These are phyloP conservation scores for Pentalonia nigronervosa DNA, from an alignment of 1,140 invertebrate species.

Conservation along the genomic window DNA sequence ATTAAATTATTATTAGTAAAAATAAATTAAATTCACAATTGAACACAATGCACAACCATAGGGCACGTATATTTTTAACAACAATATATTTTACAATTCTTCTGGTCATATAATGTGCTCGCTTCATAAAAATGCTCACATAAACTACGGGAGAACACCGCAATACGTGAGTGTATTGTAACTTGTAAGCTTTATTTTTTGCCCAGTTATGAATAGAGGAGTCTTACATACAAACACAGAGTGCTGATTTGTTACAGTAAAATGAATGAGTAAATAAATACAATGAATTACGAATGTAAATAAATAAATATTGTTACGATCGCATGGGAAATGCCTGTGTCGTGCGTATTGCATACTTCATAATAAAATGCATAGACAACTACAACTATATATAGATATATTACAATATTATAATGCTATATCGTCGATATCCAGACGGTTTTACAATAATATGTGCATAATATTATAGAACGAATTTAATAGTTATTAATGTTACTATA, in stretches of 20 bases:
- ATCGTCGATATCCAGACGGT: not conserved
- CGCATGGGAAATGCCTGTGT: not conserved
- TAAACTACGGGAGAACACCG: not conserved
- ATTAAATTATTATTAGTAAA: conserved; percentile 21
- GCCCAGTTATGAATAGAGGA: not conserved
- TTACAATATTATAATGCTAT: not conserved
- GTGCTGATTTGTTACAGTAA: conserved; percentile 2
- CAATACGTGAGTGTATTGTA: conserved; percentile 13
- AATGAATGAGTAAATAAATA: conserved; percentile 18
- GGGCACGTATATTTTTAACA: conserved; percentile 9
- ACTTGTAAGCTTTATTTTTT: conserved; percentile 7
- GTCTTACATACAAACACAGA: not conserved
- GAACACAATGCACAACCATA: not conserved
- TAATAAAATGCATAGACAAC: not conserved
- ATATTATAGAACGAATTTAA: not conserved
- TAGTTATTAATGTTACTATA: not conserved
- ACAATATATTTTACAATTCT: conserved; percentile 18
- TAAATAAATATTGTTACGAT: conserved; percentile 2
- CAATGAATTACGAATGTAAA: conserved; percentile 18
- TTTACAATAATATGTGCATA: not conserved
- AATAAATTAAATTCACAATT: conserved; percentile 15
- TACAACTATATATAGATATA: not conserved
- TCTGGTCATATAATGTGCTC: conserved; percentile 2
- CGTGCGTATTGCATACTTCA: not conserved
- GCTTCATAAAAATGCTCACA: not conserved